Evolutionary conservation across 2,113 vertebrate species (phyloP).

Genomic region (Dicaeum eximium): DNA sequence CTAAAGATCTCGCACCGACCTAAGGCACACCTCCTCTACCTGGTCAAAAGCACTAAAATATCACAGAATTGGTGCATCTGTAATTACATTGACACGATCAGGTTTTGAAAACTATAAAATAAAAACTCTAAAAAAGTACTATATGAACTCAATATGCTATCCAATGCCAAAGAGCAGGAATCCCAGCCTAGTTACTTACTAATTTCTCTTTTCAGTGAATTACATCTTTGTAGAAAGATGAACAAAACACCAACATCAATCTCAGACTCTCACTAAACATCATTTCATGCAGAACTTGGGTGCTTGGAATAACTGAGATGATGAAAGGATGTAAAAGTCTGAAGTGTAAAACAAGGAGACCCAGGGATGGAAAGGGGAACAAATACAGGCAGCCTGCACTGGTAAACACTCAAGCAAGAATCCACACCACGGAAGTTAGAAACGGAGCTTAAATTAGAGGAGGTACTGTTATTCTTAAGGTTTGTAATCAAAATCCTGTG

Average conservation of each 20-base stretch:
- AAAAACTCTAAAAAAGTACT: neutral
- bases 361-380: neutral
- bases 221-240: neutral
- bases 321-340: neutral
- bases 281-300: neutral
- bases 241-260: neutral
- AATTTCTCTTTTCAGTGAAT: neutral
- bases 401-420: neutral
- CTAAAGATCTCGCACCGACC: neutral
- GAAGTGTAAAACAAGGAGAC: neutral
- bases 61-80: neutral
- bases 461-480: slow-evolving; percentile 26
- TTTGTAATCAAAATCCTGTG: slow-evolving; percentile 46
- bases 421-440: neutral
- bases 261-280: neutral
- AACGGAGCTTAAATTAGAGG: neutral
- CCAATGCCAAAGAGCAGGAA: neutral
- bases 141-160: neutral
- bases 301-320: neutral
- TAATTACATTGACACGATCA: neutral
- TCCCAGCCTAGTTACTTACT: neutral
- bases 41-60: neutral
- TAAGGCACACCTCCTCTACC: neutral
- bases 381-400: neutral
- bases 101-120: neutral